Evolutionary conservation across 2,888 invertebrate genomes (phyloP).

Genomic region (Unio pictorum): DNA sequence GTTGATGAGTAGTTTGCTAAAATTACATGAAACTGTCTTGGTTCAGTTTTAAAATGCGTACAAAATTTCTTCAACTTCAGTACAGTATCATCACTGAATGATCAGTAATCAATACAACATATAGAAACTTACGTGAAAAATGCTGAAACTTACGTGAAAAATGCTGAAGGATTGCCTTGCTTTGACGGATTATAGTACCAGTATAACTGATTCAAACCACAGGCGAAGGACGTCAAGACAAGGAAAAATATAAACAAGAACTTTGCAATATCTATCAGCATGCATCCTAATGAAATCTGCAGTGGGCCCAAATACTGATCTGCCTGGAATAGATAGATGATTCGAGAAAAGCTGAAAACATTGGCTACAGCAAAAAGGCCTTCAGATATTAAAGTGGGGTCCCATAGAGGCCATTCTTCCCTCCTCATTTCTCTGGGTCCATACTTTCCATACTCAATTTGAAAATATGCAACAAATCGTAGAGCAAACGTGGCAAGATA

Average conservation of each 20-base stretch:
- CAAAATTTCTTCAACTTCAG: no score
- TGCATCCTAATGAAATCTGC: slow-evolving; percentile 75
- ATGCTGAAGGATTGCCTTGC: slow-evolving; percentile 45
- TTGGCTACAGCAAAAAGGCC: slow-evolving; percentile 76
- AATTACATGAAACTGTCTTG: no score
- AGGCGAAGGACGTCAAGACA: slow-evolving; percentile 73
- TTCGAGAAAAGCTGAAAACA: slow-evolving; percentile 75
- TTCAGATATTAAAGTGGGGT: slow-evolving; percentile 75
- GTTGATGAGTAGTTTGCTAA: no score
- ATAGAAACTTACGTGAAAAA: slow-evolving; percentile 59
- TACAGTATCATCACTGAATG: no score
- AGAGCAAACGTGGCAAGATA: slow-evolving; percentile 75
- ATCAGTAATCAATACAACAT: no score
- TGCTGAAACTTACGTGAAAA: slow-evolving; percentile 60
- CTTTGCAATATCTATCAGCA: slow-evolving; percentile 76
- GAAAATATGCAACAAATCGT: slow-evolving; percentile 71
- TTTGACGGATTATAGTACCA: slow-evolving; percentile 72
- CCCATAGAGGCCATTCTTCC: slow-evolving; percentile 73
- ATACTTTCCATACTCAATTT: slow-evolving; percentile 66
- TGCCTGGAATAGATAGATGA: slow-evolving; percentile 75
- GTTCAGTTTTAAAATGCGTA: no score
- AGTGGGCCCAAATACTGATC: slow-evolving; percentile 76
- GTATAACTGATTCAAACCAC: slow-evolving; percentile 82
- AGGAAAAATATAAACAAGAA: slow-evolving; percentile 74
- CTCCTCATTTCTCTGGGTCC: slow-evolving; percentile 69